phyloP scores from a whole-genome alignment of 2,113 vertebrate species.

The Malurus cyaneus region DNA sequence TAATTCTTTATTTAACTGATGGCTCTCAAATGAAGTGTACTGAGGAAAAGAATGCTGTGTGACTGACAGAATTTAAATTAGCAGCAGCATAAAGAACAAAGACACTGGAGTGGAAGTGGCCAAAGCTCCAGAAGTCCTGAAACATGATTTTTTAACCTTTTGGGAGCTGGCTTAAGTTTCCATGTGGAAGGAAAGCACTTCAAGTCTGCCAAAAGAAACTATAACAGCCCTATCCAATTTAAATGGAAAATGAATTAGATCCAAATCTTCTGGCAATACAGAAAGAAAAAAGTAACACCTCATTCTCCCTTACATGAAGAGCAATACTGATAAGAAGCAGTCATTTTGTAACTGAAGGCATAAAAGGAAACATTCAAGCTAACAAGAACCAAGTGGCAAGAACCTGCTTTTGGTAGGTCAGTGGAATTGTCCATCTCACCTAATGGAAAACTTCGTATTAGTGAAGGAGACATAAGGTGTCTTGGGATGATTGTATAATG shows the following conservation, averaged over 20 bases:
- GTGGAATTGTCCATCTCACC: background rate
- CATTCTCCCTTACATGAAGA: background rate
- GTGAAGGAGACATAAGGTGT: background rate
- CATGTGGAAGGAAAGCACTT: background rate
- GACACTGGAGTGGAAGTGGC: background rate
- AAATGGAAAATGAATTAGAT: background rate
- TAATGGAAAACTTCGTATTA: background rate
- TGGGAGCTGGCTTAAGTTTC: background rate
- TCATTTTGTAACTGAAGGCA: background rate
- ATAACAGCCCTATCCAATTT: background rate
- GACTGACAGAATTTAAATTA: background rate
- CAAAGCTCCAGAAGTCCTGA: background rate
- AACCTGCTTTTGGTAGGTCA: background rate
- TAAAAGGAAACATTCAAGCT: background rate
- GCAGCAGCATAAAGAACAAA: background rate
- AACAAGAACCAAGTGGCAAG: background rate
- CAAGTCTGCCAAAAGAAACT: background rate
- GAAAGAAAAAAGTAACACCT: background rate
- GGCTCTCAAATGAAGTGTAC: background rate
- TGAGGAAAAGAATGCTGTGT: background rate
- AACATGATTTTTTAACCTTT: background rate
- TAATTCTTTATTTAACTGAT: background rate
- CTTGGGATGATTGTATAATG: too few species aligned
- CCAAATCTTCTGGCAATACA: background rate
- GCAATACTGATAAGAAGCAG: background rate